Percentiles rank a stretch among this genome's conserved stretches.
phyloP scores from a whole-genome alignment of 1,140 invertebrate species.

The Hypothenemus hampei region DNA sequence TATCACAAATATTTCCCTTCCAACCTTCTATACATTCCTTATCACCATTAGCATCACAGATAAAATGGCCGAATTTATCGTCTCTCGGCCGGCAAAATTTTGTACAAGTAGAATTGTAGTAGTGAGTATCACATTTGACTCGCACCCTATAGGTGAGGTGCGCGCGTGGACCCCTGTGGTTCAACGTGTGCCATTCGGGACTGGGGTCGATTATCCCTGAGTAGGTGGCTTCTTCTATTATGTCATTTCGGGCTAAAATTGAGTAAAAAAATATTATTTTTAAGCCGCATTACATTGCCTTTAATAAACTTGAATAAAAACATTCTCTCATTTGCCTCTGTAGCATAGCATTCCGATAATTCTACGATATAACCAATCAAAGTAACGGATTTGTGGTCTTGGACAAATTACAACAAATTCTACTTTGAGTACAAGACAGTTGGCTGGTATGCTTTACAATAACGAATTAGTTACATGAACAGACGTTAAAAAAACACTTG shows the following conservation, averaged over 20 bases:
- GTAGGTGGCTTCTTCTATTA: conserved; percentile 85
- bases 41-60: conserved; percentile 80
- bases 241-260: conserved; percentile 56
- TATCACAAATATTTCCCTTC: conserved; percentile 89
- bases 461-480: too few species aligned
- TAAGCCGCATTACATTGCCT: too few species aligned
- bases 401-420: too few species aligned
- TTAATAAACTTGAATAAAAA: not conserved
- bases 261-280: not conserved
- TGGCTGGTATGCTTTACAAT: too few species aligned
- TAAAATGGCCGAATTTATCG: conserved; percentile 93
- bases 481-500: too few species aligned
- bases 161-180: conserved; percentile 69
- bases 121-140: conserved; percentile 84
- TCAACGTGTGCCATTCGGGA: conserved; percentile 83
- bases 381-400: too few species aligned
- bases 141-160: conserved; percentile 82
- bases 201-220: conserved; percentile 85
- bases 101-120: conserved; percentile 92
- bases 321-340: too few species aligned
- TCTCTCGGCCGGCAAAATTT: conserved; percentile 87
- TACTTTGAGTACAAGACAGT: too few species aligned
- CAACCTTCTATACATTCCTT: conserved; percentile 89
- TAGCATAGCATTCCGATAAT: too few species aligned
- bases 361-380: too few species aligned